These are phyloP conservation scores for Anorthoa munda DNA, from an alignment of 2,888 invertebrate genomes.

Conservation along the genomic window DNA sequence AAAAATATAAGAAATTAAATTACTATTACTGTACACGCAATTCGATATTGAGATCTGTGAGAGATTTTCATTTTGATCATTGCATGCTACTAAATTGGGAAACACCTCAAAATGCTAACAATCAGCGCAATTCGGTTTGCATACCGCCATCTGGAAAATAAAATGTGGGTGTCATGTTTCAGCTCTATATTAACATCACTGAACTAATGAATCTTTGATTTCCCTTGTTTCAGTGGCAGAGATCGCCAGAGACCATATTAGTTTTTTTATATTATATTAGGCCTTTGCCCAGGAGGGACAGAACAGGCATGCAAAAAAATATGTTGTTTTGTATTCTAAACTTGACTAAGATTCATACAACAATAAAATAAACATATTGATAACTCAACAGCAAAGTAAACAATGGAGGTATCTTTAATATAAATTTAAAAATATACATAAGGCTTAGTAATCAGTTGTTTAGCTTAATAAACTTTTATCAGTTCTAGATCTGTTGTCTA, in stretches of 20 bases:
- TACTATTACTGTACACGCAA: no score
- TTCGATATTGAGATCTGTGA: no score
- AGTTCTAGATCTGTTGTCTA: neutral
- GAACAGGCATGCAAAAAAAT: no score
- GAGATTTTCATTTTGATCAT: no score
- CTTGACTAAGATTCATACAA: slow-evolving; percentile 63
- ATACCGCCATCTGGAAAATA: neutral
- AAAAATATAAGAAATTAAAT: no score
- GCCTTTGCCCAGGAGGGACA: no score
- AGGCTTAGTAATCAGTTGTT: slow-evolving; percentile 1
- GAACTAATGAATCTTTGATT: slow-evolving; percentile 54
- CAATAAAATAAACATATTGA: slow-evolving; percentile 4
- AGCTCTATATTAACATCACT: neutral
- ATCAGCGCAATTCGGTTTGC: neutral
- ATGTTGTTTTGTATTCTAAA: slow-evolving; percentile 63
- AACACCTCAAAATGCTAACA: neutral
- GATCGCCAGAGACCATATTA: slow-evolving; percentile 82
- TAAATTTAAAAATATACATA: neutral
- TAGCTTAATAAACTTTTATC: neutral
- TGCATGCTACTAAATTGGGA: neutral
- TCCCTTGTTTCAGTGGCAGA: slow-evolving; percentile 84
- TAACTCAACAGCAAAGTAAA: slow-evolving; percentile 15
- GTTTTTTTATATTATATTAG: slow-evolving; percentile 37
- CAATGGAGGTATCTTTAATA: slow-evolving; percentile 2
- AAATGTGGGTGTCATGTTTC: neutral